Evolutionary conservation across 2,797 vertebrate species (phyloP).

Genomic region (Miichthys miiuy): DNA sequence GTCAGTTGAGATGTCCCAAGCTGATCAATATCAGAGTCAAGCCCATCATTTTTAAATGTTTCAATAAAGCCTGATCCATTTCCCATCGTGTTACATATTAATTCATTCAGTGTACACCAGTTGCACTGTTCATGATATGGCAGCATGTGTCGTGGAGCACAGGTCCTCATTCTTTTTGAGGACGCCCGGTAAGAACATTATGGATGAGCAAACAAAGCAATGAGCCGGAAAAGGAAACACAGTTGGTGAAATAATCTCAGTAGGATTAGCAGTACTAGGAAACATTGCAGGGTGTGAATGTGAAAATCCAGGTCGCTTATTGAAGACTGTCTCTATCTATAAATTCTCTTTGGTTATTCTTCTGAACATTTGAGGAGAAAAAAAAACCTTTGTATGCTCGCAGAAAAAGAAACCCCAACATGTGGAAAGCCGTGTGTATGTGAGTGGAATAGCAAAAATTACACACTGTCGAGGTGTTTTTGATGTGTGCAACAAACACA

Average conservation of each 20-base stretch:
- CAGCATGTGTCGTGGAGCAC: not conserved
- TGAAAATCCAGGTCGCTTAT: not conserved
- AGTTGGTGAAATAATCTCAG: not conserved
- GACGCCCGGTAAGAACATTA: not conserved
- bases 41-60: not conserved
- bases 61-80: not conserved
- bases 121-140: not conserved
- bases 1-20: not conserved
- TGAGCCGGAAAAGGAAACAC: constrained; percentile 1
- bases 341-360: constrained; percentile 23
- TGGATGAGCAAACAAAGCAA: not conserved
- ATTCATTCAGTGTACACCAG: not conserved
- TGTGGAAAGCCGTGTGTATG: constrained; percentile 15
- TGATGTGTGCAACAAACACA: constrained; percentile 10
- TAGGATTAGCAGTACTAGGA: not conserved
- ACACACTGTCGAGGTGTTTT: not conserved
- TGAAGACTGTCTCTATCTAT: not conserved
- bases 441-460: not conserved
- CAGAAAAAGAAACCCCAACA: constrained; percentile 3
- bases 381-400: not conserved
- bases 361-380: not conserved
- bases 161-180: not conserved
- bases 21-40: not conserved
- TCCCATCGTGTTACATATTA: not conserved
- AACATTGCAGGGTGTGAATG: not conserved